These are phyloP conservation scores for Priapulus caudatus DNA, from an alignment of 2,888 invertebrate species.

Conservation along the genomic window DNA sequence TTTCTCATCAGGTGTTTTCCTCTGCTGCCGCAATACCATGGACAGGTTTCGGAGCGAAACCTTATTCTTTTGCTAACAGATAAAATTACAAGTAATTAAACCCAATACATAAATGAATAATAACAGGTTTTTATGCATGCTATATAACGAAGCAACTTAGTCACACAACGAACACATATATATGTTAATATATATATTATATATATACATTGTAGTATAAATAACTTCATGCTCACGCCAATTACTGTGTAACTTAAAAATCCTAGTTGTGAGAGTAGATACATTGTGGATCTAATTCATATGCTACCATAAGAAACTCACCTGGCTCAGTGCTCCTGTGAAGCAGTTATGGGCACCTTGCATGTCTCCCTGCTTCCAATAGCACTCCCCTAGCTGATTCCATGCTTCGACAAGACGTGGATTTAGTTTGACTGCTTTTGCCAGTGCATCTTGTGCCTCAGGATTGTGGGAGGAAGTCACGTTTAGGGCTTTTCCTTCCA, in stretches of 20 bases:
- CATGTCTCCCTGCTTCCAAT: slow-evolving; percentile 71
- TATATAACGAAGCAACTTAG: no score
- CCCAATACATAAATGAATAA: no score
- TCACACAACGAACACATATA: no score
- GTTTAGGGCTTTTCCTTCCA: slow-evolving; percentile 63
- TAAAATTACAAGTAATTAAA: background rate
- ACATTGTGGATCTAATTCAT: no score
- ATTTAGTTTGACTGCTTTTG: slow-evolving; percentile 70
- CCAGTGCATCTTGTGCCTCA: slow-evolving; percentile 58
- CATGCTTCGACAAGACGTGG: slow-evolving; percentile 67
- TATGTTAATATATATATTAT: no score
- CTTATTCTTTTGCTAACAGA: slow-evolving; percentile 54
- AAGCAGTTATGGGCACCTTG: slow-evolving; percentile 70
- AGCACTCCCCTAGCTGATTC: slow-evolving; percentile 78
- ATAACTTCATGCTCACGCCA: no score
- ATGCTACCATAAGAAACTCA: slow-evolving; percentile 13
- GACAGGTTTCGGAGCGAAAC: slow-evolving; percentile 64
- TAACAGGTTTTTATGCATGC: no score
- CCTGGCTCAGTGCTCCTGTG: slow-evolving; percentile 48
- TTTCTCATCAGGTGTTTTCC: slow-evolving; percentile 42
- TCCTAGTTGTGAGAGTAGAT: no score
- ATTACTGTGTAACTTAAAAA: background rate
- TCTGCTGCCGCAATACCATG: slow-evolving; percentile 61
- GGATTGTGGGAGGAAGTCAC: slow-evolving; percentile 53
- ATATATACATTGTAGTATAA: no score